A percentile compares a stretch with the other conserved stretches of the same genome.
Evolutionary conservation across 2,797 vertebrate genomes (phyloP).

Genomic region (Sciaenops ocellatus): DNA sequence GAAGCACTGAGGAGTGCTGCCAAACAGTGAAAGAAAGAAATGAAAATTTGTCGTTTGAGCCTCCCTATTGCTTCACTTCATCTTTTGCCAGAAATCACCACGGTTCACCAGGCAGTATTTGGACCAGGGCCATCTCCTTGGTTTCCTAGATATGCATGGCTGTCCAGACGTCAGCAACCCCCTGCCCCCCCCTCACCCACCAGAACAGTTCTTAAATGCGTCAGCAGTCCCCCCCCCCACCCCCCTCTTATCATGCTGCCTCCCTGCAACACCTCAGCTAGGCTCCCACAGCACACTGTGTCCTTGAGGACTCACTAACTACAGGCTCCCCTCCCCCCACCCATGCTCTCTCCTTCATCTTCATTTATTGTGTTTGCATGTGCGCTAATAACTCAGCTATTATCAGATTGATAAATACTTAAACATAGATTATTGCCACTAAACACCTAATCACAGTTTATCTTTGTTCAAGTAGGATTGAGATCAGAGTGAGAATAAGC

Average conservation of each 20-base stretch:
- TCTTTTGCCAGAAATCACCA: conserved; percentile 64
- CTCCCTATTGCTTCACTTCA: conserved; percentile 54
- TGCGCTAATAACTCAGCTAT: conserved; percentile 20
- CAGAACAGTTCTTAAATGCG: conserved; percentile 75
- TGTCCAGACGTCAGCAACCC: conserved; percentile 81
- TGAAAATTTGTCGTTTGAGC: conserved; percentile 56
- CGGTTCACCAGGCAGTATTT: conserved; percentile 69
- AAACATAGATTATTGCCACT: not conserved
- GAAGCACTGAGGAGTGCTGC: conserved; percentile 32
- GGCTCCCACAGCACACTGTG: conserved; percentile 78
- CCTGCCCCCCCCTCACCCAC: conserved; percentile 35
- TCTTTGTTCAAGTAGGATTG: not conserved
- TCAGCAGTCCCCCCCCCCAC: conserved; percentile 73
- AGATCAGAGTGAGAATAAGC: not conserved
- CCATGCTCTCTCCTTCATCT: conserved; percentile 21
- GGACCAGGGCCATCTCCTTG: conserved; percentile 76
- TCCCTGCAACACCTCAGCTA: conserved; percentile 76
- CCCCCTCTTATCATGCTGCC: conserved; percentile 59
- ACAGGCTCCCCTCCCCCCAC: conserved; percentile 52
- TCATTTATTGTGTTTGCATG: conserved; percentile 47
- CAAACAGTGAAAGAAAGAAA: conserved; percentile 53
- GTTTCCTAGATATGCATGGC: conserved; percentile 80
- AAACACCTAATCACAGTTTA: conserved; percentile 8
- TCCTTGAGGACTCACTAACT: conserved; percentile 80
- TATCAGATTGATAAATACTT: conserved; percentile 14